These are phyloP conservation scores for Hypothenemus hampei DNA, from an alignment of 1,140 invertebrate species.

Conservation along the genomic window DNA sequence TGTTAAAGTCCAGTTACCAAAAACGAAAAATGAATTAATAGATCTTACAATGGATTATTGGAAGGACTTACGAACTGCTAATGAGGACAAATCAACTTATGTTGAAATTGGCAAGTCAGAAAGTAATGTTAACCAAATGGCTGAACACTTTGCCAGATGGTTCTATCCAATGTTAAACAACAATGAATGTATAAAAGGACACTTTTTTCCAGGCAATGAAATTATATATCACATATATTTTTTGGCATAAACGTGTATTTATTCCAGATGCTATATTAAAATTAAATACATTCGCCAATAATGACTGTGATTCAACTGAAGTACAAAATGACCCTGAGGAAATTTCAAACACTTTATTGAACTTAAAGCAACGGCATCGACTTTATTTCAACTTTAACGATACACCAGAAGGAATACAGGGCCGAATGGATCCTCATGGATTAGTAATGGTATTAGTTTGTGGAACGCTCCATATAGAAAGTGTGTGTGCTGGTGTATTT, in stretches of 20 bases:
- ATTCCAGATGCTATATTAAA: constrained; percentile 43
- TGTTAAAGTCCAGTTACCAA: constrained; percentile 41
- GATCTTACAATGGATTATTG: constrained; percentile 45
- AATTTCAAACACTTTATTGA: constrained; percentile 44
- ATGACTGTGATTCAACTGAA: constrained; percentile 32
- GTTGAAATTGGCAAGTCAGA: neutral
- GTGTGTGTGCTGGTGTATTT: constrained; percentile 55
- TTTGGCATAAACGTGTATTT: neutral
- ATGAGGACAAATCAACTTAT: too few relatives aligned
- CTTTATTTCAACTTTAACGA: constrained; percentile 59
- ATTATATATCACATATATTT: neutral
- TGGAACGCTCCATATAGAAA: constrained; percentile 55
- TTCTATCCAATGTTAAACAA: constrained; percentile 56
- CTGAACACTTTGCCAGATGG: constrained; percentile 55
- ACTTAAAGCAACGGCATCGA: constrained; percentile 45
- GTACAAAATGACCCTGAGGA: constrained; percentile 32
- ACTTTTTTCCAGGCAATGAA: constrained; percentile 50
- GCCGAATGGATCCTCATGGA: constrained; percentile 55
- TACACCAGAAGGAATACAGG: constrained; percentile 49
- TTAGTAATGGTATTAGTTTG: constrained; percentile 55
- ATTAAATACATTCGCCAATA: constrained; percentile 34
- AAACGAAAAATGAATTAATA: constrained; percentile 48
- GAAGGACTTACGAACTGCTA: too few relatives aligned
- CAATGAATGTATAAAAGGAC: constrained; percentile 47
- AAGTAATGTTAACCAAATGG: constrained; percentile 45